Conservation (phyloP, 2,113 vertebrate species). For the Hypocryptadius cinnamomeus region DNA sequence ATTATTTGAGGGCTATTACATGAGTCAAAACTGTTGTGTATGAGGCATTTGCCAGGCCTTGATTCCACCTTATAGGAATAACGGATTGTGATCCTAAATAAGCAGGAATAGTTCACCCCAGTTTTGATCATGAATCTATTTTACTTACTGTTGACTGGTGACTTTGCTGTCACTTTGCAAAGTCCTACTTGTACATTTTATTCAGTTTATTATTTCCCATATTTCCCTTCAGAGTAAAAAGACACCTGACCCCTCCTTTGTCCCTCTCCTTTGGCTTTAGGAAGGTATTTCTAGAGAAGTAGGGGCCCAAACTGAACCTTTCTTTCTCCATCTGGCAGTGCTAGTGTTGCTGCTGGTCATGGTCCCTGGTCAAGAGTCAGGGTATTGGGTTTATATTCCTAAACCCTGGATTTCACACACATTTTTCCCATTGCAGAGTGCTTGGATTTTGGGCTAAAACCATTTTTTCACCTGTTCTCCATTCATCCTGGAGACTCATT, state of each 20-base stretch:
- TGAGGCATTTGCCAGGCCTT: neutral
- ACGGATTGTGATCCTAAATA: neutral
- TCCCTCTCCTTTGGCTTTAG: neutral
- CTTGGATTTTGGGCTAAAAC: neutral
- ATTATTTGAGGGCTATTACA: neutral
- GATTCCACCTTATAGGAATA: neutral
- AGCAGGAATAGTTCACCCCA: neutral
- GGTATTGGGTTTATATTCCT: neutral
- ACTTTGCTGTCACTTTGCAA: neutral
- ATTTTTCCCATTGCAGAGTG: neutral
- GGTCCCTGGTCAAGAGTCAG: no score
- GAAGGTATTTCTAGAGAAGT: neutral
- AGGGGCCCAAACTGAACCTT: neutral
- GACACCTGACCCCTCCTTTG: neutral
- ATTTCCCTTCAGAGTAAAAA: neutral
- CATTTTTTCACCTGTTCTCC: neutral
- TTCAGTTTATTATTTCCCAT: neutral
- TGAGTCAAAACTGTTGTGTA: neutral
- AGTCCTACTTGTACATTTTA: neutral
- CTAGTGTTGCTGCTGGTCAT: neutral
- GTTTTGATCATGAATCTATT: neutral
- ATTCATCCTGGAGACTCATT: neutral
- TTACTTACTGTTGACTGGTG: neutral
- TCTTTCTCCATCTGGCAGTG: neutral
- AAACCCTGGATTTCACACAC: neutral